These are phyloP conservation scores for Paramisgurnus dabryanus DNA, from an alignment of 2,113 vertebrate species.

Conservation along the genomic window DNA sequence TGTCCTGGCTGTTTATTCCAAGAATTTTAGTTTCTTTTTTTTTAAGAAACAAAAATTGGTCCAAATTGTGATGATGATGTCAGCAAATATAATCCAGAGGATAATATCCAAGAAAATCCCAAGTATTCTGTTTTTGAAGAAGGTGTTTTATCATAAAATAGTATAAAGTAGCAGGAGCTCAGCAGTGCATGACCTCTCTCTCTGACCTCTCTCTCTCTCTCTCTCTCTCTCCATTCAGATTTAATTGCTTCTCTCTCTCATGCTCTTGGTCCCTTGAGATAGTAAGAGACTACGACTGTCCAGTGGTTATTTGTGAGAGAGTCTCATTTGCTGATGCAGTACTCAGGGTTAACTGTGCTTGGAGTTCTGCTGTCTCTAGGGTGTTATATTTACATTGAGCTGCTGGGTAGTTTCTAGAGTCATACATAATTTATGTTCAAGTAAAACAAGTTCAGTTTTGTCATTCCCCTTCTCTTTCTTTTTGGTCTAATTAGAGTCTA, in stretches of 20 bases:
- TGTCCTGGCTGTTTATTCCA: no score
- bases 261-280: slow-evolving; percentile 1
- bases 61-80: no score
- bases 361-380: slow-evolving; percentile 23
- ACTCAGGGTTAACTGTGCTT: slow-evolving; percentile 23
- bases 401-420: not conserved
- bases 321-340: slow-evolving; percentile 38
- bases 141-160: no score
- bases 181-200: no score
- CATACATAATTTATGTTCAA: slow-evolving; percentile 17
- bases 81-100: no score
- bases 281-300: slow-evolving; percentile 11
- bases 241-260: slow-evolving; percentile 17
- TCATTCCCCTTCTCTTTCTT: not conserved
- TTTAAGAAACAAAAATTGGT: no score
- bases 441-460: not conserved
- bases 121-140: no score
- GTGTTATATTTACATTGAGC: slow-evolving; percentile 23
- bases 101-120: no score
- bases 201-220: not conserved
- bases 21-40: no score
- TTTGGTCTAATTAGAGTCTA: not conserved
- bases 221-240: not conserved
- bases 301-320: slow-evolving; percentile 34
- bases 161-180: no score